Evolutionary conservation across 2,888 invertebrate genomes (phyloP).

Genomic region (Tachina fera): DNA sequence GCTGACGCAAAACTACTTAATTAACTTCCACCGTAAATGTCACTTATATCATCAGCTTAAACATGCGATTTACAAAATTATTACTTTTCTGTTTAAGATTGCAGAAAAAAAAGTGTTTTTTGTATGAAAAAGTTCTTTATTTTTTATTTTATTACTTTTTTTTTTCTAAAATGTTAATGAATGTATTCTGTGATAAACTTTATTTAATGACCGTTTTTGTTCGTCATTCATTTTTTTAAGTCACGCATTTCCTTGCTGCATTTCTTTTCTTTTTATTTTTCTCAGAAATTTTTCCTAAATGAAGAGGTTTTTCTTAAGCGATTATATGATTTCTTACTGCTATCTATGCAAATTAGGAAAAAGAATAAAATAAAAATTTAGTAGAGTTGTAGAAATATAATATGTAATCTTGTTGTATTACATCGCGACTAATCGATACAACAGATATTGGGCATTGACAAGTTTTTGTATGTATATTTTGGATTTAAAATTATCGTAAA

Average conservation of each 20-base stretch:
- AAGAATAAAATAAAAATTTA: background rate
- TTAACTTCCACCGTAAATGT: conserved; percentile 67
- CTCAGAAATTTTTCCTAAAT: background rate
- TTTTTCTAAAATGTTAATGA: conserved; percentile 49
- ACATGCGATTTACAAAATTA: conserved; percentile 66
- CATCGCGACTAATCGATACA: no score
- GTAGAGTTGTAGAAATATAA: no score
- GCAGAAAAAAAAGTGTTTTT: background rate
- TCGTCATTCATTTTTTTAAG: conserved; percentile 44
- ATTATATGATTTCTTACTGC: background rate
- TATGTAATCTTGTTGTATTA: no score
- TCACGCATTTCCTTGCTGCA: conserved; percentile 63
- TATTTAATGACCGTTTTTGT: conserved; percentile 41
- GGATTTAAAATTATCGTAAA: no score
- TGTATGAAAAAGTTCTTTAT: conserved; percentile 8
- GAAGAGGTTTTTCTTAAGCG: conserved; percentile 9
- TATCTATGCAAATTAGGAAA: background rate
- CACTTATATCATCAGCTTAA: conserved; percentile 59
- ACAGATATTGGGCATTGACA: no score
- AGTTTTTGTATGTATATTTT: no score
- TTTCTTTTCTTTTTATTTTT: background rate
- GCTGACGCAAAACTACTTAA: conserved; percentile 55
- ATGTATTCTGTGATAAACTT: conserved; percentile 19
- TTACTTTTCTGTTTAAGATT: conserved; percentile 37
- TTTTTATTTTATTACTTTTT: conserved; percentile 50